Base-by-base conservation (phyloP, 1,140 invertebrate genomes). In the Rhagoletis zephyria region DNA sequence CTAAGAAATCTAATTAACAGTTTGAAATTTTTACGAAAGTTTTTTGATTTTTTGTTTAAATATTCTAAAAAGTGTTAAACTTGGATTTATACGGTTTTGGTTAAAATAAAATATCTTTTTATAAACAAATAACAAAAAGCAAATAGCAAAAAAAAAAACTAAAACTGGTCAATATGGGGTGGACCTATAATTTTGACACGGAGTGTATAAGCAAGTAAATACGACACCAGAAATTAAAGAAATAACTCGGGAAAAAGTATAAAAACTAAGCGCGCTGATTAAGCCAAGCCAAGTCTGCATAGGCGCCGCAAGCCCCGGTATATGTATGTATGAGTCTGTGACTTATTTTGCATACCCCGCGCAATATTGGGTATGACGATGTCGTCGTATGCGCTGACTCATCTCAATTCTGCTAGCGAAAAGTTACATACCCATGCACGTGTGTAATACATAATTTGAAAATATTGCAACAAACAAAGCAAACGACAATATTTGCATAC, bases 391-490 rank as follows among this genome's bases (percentile, higher is more conserved):
- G 3, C 48, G 45, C 74, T 81, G 74, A 81, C 74, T 81, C 74
- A 81, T 81, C 74, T 81, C 48, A 30, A 51, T 56, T 59, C 30
- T 9, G 48, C 48, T 81, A 51, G 74, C 48, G 12, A 81, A 16
- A 30, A 16, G 48, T 56, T 51, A 51, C 45, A n/a, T 6, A 63
- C 61, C 45, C n/a, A 51, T 67, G 2, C 19, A 65, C 30, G 30
- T 65, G 16, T 40, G 19, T 40, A 2, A 74, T 16, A 45, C 48
- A 74, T 45, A 74, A 74, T 48, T 74, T 74, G 19, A 81, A 81
- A 81, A 19, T 81, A 56, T 30, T 81, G 74, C 74, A 81, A 81
- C n/a, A 81, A 81, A 56, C n/a, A 81, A 81, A 56, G 48, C 48
- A 56, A 19, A 19, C 48, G 48, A 48, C 67, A 74, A 40, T 74